phyloP scores from a whole-genome alignment of 1,140 invertebrate species.

The Adelges cooleyi region DNA sequence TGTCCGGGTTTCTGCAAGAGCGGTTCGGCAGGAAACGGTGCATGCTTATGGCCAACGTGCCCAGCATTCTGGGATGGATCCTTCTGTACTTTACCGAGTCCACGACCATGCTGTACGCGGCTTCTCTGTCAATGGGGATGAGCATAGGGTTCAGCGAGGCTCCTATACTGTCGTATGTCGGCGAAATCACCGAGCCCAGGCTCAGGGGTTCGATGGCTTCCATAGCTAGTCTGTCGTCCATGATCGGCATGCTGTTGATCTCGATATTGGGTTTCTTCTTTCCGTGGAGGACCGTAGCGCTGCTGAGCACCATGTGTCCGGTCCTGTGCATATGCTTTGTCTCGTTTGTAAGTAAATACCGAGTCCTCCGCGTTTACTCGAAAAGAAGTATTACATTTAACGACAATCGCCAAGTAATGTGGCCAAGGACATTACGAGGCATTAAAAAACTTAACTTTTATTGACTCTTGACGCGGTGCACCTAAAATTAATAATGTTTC shows the following conservation, averaged over 20 bases:
- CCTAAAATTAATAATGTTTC: no score
- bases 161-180: slow-evolving; percentile 42
- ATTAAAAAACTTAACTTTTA: no score
- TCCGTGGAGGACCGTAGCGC: slow-evolving; percentile 24
- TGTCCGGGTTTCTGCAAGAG: slow-evolving; percentile 35
- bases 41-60: slow-evolving; percentile 32
- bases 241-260: neutral
- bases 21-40: slow-evolving; percentile 31
- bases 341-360: neutral
- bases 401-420: no score
- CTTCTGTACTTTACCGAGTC: slow-evolving; percentile 23
- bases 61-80: slow-evolving; percentile 30
- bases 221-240: neutral
- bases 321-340: slow-evolving; percentile 27
- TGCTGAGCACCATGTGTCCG: slow-evolving; percentile 28
- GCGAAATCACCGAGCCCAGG: slow-evolving; percentile 41
- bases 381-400: no score
- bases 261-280: slow-evolving; percentile 5
- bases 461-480: no score
- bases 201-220: slow-evolving; percentile 25
- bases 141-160: slow-evolving; percentile 42
- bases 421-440: no score
- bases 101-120: slow-evolving; percentile 21
- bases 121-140: slow-evolving; percentile 31
- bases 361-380: no score